Percentiles rank a stretch among this genome's conserved stretches.
Conservation (phyloP, 1,140 invertebrate genomes). For the Goniozus legneri region DNA sequence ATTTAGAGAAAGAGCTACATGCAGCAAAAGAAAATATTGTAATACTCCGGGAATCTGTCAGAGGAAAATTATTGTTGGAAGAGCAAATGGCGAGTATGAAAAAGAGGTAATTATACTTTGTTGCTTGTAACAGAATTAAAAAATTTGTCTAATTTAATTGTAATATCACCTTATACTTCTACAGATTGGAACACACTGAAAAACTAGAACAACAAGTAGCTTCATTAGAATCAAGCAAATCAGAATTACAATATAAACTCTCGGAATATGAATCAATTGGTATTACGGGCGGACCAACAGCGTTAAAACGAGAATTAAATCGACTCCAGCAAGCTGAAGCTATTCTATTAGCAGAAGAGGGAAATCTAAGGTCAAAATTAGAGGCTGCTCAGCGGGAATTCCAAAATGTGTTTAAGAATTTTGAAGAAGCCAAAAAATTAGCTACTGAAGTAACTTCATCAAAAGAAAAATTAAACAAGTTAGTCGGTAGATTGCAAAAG, state of each 20-base stretch:
- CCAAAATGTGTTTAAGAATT: conserved; percentile 30
- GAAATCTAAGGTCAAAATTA: conserved; percentile 38
- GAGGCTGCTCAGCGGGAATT: conserved; percentile 39
- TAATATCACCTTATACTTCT: neutral
- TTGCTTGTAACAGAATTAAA: neutral
- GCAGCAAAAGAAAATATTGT: conserved; percentile 33
- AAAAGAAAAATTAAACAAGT: conserved; percentile 45
- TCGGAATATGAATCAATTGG: conserved; percentile 45
- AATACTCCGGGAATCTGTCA: conserved; percentile 39
- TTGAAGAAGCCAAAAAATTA: conserved; percentile 42
- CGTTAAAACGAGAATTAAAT: conserved; percentile 43
- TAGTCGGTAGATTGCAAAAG: conserved; percentile 53
- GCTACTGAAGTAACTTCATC: conserved; percentile 34
- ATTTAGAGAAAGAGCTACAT: conserved; percentile 42
- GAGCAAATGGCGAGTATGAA: conserved; percentile 45
- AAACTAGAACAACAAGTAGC: conserved; percentile 40
- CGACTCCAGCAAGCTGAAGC: conserved; percentile 45
- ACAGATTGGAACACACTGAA: conserved; percentile 41
- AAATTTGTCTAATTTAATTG: neutral
- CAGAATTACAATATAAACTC: conserved; percentile 36
- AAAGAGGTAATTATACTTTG: conserved; percentile 28
- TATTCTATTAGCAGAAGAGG: conserved; percentile 41
- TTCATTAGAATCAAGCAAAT: conserved; percentile 27
- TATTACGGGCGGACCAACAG: conserved; percentile 33
- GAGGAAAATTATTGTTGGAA: conserved; percentile 48